Conservation (phyloP, 2,888 invertebrate genomes). For the Rhyacophila evoluta region DNA sequence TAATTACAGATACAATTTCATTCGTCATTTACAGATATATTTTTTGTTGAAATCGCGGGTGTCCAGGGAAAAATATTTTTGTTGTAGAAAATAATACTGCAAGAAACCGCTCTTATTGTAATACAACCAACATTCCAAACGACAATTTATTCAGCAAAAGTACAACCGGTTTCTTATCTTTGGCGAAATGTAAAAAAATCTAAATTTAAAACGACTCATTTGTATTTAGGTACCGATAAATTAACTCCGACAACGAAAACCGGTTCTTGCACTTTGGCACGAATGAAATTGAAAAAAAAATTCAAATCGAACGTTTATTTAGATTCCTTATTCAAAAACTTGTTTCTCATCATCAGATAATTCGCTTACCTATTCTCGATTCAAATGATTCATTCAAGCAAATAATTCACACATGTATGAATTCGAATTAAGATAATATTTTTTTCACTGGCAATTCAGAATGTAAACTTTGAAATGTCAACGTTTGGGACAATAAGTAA, state of each 20-base stretch:
- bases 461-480: neutral
- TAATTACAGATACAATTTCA: no score
- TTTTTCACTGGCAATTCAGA: neutral
- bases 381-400: constrained; percentile 23
- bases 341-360: neutral
- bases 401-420: neutral
- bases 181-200: constrained; percentile 16
- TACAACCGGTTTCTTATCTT: constrained; percentile 17
- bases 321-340: constrained; percentile 17
- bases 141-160: constrained; percentile 3
- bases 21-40: no score
- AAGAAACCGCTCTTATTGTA: neutral
- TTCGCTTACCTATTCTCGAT: constrained; percentile 11
- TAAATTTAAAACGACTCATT: neutral
- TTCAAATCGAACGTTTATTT: neutral
- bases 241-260: neutral
- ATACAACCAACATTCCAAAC: constrained; percentile 2
- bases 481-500: neutral
- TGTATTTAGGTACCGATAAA: constrained; percentile 19
- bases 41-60: no score
- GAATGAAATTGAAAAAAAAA: constrained; percentile 14
- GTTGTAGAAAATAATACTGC: neutral
- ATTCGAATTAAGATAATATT: neutral
- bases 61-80: no score
- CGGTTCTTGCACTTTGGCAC: constrained; percentile 18